These are phyloP conservation scores for Caerostris darwini DNA, from an alignment of 1,140 invertebrate genomes.

Conservation along the genomic window DNA sequence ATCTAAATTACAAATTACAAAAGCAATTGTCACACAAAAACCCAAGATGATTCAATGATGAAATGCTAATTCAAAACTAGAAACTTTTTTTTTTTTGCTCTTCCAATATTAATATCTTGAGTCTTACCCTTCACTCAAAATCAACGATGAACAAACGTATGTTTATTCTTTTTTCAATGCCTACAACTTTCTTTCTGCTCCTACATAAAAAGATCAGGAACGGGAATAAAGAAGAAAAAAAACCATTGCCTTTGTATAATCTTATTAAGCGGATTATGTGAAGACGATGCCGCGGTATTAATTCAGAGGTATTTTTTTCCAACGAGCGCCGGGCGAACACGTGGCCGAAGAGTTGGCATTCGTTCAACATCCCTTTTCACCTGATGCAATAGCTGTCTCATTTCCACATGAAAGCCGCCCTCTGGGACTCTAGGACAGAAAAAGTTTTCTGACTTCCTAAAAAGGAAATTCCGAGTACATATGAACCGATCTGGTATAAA, in stretches of 20 bases:
- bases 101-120: too few species aligned
- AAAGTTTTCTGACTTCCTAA: background rate
- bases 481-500: background rate
- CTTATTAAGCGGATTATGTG: background rate
- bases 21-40: too few species aligned
- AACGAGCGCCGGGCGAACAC: background rate
- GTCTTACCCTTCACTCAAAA: background rate
- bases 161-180: background rate
- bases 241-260: background rate
- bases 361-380: slow-evolving; percentile 13
- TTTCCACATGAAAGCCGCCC: slow-evolving; percentile 10
- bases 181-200: background rate
- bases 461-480: background rate
- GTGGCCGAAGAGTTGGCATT: background rate
- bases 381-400: slow-evolving; percentile 25
- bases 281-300: background rate
- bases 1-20: too few species aligned
- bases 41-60: background rate
- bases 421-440: background rate
- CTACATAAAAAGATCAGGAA: background rate
- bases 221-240: background rate
- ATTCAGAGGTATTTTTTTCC: background rate
- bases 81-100: too few species aligned
- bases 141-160: background rate
- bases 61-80: background rate